Percentiles rank a stretch among this genome's conserved stretches.
These are phyloP conservation scores for Lissocephala sabroskyi DNA, from an alignment of 2,888 invertebrate genomes.

Conservation along the genomic window DNA sequence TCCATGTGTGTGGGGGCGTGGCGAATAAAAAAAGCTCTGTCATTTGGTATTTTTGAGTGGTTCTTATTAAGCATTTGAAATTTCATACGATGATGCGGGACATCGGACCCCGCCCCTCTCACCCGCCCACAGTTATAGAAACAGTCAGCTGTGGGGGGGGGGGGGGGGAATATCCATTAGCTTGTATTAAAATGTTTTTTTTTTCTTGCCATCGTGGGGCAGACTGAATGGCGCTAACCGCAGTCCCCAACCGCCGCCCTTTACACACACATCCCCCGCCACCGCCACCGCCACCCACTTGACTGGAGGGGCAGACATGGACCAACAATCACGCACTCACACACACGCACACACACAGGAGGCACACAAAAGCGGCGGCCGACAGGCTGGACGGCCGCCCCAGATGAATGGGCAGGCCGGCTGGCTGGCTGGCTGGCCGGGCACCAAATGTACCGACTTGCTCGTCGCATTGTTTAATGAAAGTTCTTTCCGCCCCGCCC, in stretches of 20 bases:
- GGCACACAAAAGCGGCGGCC: too few species aligned
- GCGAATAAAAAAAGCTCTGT: slow-evolving; percentile 49
- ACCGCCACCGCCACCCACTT: neutral
- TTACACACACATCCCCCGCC: too few species aligned
- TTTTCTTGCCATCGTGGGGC: too few species aligned
- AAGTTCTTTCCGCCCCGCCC: slow-evolving; percentile 64
- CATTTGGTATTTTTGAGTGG: slow-evolving; percentile 57
- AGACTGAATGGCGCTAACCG: slow-evolving; percentile 51
- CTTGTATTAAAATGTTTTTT: slow-evolving; percentile 62
- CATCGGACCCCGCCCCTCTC: slow-evolving; percentile 22
- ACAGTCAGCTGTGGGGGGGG: slow-evolving; percentile 3
- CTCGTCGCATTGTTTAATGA: slow-evolving; percentile 63
- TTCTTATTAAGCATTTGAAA: slow-evolving; percentile 62
- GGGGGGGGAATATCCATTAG: slow-evolving; percentile 50
- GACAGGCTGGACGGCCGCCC: slow-evolving; percentile 5
- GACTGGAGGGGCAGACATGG: slow-evolving; percentile 15
- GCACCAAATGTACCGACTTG: slow-evolving; percentile 47
- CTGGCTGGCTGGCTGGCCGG: slow-evolving; percentile 40
- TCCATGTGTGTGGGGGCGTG: too few species aligned
- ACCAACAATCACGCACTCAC: slow-evolving; percentile 23
- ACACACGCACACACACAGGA: slow-evolving; percentile 22
- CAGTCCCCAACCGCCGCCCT: slow-evolving; percentile 21
- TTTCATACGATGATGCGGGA: slow-evolving; percentile 61
- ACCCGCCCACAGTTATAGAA: neutral
- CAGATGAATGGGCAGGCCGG: slow-evolving; percentile 24